A percentile compares a stretch with the other conserved stretches of the same genome.
These are phyloP conservation scores for Hesperophylax magnus DNA, from an alignment of 1,140 invertebrate genomes.

Conservation along the genomic window DNA sequence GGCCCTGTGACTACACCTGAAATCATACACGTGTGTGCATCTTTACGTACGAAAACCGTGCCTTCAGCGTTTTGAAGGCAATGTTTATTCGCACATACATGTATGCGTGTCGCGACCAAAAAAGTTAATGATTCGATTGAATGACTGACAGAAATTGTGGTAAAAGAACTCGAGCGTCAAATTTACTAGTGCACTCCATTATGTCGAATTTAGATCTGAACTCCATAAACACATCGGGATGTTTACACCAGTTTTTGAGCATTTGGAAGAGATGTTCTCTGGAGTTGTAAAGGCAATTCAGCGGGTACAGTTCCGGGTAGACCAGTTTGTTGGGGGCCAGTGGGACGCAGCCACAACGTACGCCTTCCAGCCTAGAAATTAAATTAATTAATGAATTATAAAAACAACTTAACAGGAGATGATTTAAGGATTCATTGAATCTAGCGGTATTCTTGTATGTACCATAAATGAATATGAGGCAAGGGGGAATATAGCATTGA, in stretches of 20 bases:
- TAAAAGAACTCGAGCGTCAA: background rate
- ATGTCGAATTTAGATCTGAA: background rate
- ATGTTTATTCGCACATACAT: no score
- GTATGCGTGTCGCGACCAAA: no score
- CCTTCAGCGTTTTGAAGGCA: no score
- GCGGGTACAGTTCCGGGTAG: slow-evolving; percentile 83
- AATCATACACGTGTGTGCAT: no score
- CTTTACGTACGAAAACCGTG: no score
- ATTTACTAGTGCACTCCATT: background rate
- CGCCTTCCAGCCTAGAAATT: slow-evolving; percentile 77
- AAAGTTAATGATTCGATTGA: background rate
- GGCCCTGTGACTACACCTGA: no score
- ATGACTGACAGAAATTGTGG: slow-evolving; percentile 7
- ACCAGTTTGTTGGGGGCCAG: slow-evolving; percentile 79
- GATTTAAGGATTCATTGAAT: no score
- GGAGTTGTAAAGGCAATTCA: slow-evolving; percentile 74
- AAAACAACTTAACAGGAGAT: no score
- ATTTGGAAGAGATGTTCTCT: slow-evolving; percentile 71
- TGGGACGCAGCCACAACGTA: slow-evolving; percentile 78
- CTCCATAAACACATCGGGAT: slow-evolving; percentile 57
- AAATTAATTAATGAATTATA: slow-evolving; percentile 26
- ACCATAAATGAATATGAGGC: no score
- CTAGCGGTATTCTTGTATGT: no score
- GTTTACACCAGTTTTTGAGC: slow-evolving; percentile 67
- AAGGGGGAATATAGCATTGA: no score